phyloP scores from a whole-genome alignment of 2,888 invertebrate genomes.

The Acanthococcus lagerstroemiae region DNA sequence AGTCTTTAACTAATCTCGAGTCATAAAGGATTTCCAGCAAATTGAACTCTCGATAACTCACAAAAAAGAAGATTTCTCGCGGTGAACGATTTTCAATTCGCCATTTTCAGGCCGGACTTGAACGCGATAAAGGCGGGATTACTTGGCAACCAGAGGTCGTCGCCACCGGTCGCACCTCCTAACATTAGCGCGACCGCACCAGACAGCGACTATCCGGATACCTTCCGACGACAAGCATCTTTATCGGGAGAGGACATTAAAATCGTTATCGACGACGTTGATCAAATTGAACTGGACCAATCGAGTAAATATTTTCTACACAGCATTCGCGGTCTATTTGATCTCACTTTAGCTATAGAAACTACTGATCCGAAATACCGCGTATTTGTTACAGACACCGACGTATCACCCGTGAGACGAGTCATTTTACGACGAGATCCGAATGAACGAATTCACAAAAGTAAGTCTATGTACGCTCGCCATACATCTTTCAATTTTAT shows the following conservation, averaged over 20 bases:
- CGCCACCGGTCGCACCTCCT: slow-evolving; percentile 5
- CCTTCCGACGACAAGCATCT: slow-evolving; percentile 60
- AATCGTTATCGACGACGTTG: slow-evolving; percentile 86
- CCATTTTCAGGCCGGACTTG: slow-evolving; percentile 33
- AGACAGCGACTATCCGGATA: slow-evolving; percentile 37
- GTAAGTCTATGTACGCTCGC: slow-evolving; percentile 48
- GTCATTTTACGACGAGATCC: slow-evolving; percentile 67
- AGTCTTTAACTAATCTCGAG: no score
- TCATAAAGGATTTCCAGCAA: no score
- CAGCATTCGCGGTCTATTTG: background rate
- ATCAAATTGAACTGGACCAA: slow-evolving; percentile 48
- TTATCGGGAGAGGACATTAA: slow-evolving; percentile 85
- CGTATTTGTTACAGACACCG: slow-evolving; percentile 1
- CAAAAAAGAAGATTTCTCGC: no score
- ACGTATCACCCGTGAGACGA: slow-evolving; percentile 21
- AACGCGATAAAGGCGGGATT: slow-evolving; percentile 31
- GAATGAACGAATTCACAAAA: slow-evolving; percentile 72
- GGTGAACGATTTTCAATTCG: slow-evolving; percentile 8
- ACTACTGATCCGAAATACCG: no score
- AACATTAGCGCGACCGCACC: background rate
- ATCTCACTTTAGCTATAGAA: background rate
- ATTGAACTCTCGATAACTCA: no score
- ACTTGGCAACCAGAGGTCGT: slow-evolving; percentile 14
- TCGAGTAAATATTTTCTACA: slow-evolving; percentile 32
- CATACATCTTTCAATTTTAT: background rate